A percentile compares a stretch with the other conserved stretches of the same genome.
phyloP scores from a whole-genome alignment of 2,797 vertebrate species.

The Pogonophryne albipinna region DNA sequence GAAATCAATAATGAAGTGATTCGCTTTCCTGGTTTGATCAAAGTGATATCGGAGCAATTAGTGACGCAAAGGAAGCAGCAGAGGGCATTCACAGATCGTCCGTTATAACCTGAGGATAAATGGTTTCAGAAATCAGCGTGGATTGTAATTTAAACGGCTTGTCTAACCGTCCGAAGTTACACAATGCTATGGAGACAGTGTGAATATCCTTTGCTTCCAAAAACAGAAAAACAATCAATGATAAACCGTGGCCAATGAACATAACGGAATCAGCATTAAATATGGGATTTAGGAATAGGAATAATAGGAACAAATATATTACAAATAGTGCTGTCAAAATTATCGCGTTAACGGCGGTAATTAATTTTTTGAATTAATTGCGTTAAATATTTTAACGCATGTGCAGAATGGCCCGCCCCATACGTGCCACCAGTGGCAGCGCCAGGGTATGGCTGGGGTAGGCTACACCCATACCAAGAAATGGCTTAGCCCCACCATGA shows the following conservation, averaged over 20 bases:
- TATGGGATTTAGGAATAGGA: no score
- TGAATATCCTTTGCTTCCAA: not conserved
- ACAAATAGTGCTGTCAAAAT: no score
- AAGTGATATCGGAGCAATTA: conserved; percentile 55
- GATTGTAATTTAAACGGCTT: conserved; percentile 26
- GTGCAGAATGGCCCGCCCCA: no score
- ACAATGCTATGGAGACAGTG: not conserved
- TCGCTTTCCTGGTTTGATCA: conserved; percentile 52
- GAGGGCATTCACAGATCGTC: not conserved
- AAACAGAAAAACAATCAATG: not conserved
- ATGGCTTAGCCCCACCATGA: no score
- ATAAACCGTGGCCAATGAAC: not conserved
- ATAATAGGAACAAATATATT: no score
- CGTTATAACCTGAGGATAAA: conserved; percentile 23
- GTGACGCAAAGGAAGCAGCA: conserved; percentile 32
- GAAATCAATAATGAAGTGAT: conserved; percentile 70
- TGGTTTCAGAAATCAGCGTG: conserved; percentile 23
- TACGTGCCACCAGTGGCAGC: no score
- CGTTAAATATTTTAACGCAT: no score
- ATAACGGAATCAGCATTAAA: not conserved
- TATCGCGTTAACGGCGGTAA: no score
- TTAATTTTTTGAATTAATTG: no score
- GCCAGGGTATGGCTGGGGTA: no score
- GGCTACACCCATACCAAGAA: no score
- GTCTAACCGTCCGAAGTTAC: not conserved